Base-by-base conservation (phyloP, 2,888 invertebrate genomes). In the Beris chalybata region DNA sequence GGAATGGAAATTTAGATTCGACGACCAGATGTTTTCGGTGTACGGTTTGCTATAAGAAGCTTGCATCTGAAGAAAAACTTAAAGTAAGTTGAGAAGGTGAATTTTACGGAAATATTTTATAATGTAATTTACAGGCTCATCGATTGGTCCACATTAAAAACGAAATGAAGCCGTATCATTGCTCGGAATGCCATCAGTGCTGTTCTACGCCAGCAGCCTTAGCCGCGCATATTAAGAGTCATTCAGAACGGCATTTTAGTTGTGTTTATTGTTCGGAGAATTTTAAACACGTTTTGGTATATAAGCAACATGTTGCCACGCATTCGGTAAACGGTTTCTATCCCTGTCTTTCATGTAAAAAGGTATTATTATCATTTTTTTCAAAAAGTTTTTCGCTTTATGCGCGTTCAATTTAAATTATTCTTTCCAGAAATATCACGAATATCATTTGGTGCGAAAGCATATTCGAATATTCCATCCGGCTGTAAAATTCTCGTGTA, bases 381-480 rank as follows among this genome's bases (percentile, higher is more conserved):
- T 45, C 3, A 45, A 45, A n/a, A 2, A 1, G 45, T 12, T 12
- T n/a, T 45, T 45, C n/a, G 38, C 3, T 38, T 38, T 38, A 22
- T 22, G 1, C 22, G 22, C 22, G 3, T 22, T 22, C 1, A 2
- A 22, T 30, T 30, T 30, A 59, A 61, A 71, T 70, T 68, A 72
- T 70, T 67, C 69, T 70, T 73, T 73, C 12, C 68, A 84, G 83
- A 76, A 83, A 68, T 91, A 90, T 77, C 82, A 83, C 30, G 88
- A 88, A 72, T 91, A 90, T 77, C 85, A 85, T 65, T 83, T 86
- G 45, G 85, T 90, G 66, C 84, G 89, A 43, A 91, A 90, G 75
- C 91, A 91, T 76, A 88, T 91, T 71, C 82, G 87, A 70, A 86
- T 87, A 7, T 89, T 89, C 76, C 91, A 92, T 78, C 87, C 87